Base-by-base conservation (phyloP, 2,113 vertebrate genomes). In the Notiomystis cincta region DNA sequence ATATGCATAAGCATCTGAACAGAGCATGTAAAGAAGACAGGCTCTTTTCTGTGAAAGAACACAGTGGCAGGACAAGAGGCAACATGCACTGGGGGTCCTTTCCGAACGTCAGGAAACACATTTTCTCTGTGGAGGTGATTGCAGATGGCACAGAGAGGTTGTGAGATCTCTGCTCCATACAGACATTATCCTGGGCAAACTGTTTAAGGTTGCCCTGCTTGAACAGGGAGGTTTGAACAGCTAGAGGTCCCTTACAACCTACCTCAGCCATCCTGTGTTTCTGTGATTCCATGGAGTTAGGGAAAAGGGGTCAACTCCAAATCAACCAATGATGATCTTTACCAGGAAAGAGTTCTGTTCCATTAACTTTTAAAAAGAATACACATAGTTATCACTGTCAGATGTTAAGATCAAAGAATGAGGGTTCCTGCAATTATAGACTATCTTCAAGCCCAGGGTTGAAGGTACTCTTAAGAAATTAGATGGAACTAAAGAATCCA, bases 161-260 rank as follows among this genome's bases (percentile, higher is more conserved):
- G 23, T 47, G 16, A 51, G 76, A 4, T 51, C 37, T 61, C 13
- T 69, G 9, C 21, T 37, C 13, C 0, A 0, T 23, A 15, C 20
- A 31, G 31, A 66, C 4, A 33, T 21, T 28, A 30, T 15, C 7
- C 23, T 30, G 18, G 11, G 37, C 9, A 92, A 47, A 15, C 4
- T 56, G 44, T 15, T 64, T 7, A 42, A 66, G 3, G 8, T 33
- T 40, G 9, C 6, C 14, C 35, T 54, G 10, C 35, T 30, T 83
- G 30, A 70, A 3, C 65, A 60, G 21, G 4, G 2, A 6, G 0
- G 13, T 48, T 21, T 57, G n/a, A 53, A 44, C 5, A 25, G 25
- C 2, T 9, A 40, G 21, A 81, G 7, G 35, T 48, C 28, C 7
- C 25, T 90, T 67, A 64, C 25, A 58, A 40, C 4, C 19, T 54